These are phyloP conservation scores for Callipepla californica DNA, from an alignment of 2,113 vertebrate genomes.

Conservation along the genomic window DNA sequence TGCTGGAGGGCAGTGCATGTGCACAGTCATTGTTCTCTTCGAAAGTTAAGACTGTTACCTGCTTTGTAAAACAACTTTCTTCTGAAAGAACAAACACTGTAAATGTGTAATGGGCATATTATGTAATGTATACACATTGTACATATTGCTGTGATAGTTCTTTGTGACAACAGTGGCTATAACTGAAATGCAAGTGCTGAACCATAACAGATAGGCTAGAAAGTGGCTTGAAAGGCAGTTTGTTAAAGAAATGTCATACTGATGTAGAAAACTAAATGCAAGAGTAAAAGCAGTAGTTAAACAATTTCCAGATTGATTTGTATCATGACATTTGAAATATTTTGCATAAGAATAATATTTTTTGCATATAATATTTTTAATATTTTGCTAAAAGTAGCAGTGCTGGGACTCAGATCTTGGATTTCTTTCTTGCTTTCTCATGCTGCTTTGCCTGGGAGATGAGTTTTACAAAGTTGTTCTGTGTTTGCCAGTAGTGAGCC, in stretches of 20 bases:
- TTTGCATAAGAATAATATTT: background rate
- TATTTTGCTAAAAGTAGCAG: background rate
- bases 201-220: rapidly evolving
- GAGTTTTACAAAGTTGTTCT: background rate
- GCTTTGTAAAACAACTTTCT: background rate
- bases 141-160: background rate
- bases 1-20: rapidly evolving
- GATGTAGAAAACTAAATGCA: background rate
- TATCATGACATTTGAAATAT: background rate
- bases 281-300: background rate
- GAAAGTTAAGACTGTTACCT: background rate
- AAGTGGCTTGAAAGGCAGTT: background rate
- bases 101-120: background rate
- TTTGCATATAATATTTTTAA: too few species aligned
- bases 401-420: background rate
- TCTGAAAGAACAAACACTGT: background rate
- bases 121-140: too few species aligned
- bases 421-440: background rate
- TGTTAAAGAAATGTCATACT: background rate
- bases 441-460: background rate
- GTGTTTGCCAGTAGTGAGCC: background rate
- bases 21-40: background rate
- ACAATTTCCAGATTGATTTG: background rate
- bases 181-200: background rate
- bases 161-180: background rate